A percentile compares a stretch with the other conserved stretches of the same genome.
Conservation (phyloP, 2,888 invertebrate species). For the Phyto melanocephala region DNA sequence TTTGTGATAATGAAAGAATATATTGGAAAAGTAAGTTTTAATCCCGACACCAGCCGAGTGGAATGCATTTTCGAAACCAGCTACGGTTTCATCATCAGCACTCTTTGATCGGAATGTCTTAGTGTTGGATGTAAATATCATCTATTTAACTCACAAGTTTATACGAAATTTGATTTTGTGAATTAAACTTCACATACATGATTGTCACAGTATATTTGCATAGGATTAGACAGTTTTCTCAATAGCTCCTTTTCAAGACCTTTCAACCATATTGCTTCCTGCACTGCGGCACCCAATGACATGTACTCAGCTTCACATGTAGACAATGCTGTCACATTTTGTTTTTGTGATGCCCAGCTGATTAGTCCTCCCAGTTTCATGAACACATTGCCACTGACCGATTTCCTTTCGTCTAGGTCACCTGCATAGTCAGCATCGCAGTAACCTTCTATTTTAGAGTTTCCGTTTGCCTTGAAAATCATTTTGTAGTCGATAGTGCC, state of each 20-base stretch:
- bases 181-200: too few species aligned
- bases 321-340: constrained; percentile 18
- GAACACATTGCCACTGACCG: not conserved
- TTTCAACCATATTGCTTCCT: too few species aligned
- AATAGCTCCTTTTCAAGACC: too few species aligned
- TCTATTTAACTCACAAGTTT: too few species aligned
- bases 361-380: constrained; percentile 13
- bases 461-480: constrained; percentile 68
- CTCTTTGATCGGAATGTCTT: too few species aligned
- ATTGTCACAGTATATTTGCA: constrained; percentile 26
- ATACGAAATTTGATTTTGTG: too few species aligned
- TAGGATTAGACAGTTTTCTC: not conserved
- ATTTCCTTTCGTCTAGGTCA: constrained; percentile 7
- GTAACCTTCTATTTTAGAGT: constrained; percentile 77
- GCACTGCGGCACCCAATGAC: constrained; percentile 19
- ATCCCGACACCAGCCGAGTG: too few species aligned
- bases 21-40: too few species aligned
- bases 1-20: too few species aligned
- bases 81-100: too few species aligned
- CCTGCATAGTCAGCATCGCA: constrained; percentile 49
- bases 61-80: too few species aligned
- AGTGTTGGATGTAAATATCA: too few species aligned
- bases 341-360: constrained; percentile 1
- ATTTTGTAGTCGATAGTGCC: constrained; percentile 15
- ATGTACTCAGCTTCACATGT: constrained; percentile 35